Conservation (phyloP, 2,888 invertebrate genomes). For the Zaprionus bogoriensis region DNA sequence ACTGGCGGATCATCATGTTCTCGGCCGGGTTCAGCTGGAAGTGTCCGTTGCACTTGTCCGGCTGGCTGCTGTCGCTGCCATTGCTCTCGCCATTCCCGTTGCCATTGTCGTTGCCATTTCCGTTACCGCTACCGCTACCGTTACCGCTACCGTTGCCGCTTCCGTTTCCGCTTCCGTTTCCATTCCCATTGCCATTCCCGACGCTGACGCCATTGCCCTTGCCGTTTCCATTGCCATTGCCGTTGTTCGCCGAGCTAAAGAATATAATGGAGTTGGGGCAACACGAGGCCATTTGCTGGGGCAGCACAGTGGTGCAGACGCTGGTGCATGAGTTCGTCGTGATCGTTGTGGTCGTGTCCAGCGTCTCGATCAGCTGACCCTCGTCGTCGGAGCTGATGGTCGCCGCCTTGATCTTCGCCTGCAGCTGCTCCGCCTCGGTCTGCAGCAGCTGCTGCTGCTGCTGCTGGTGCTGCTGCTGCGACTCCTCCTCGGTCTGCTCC, state of each 20-base stretch:
- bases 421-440: constrained; percentile 4
- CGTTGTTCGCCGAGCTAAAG: constrained; percentile 29
- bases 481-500: constrained; percentile 3
- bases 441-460: constrained; percentile 6
- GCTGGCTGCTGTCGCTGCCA: constrained; percentile 8
- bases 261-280: constrained; percentile 42
- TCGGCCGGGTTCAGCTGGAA: constrained; percentile 26
- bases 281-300: constrained; percentile 1
- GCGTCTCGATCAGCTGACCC: constrained; percentile 59
- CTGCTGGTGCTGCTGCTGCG: constrained; percentile 1
- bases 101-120: constrained; percentile 2
- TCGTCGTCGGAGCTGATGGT: constrained; percentile 51
- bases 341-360: constrained; percentile 65
- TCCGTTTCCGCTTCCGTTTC: neutral
- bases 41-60: constrained; percentile 25
- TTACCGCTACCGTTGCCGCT: constrained; percentile 7
- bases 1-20: constrained; percentile 16
- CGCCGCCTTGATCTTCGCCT: neutral
- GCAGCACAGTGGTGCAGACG: constrained; percentile 57
- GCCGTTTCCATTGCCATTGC: constrained; percentile 8
- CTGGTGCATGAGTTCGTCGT: constrained; percentile 51
- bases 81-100: constrained; percentile 14
- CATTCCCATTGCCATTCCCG: constrained; percentile 5
- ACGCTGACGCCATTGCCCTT: too few species aligned
- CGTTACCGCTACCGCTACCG: constrained; percentile 8